Evolutionary conservation across 2,797 vertebrate species (phyloP), one percentile per base, ranked within the genome.

Genomic region (Picus viridis): DNA sequence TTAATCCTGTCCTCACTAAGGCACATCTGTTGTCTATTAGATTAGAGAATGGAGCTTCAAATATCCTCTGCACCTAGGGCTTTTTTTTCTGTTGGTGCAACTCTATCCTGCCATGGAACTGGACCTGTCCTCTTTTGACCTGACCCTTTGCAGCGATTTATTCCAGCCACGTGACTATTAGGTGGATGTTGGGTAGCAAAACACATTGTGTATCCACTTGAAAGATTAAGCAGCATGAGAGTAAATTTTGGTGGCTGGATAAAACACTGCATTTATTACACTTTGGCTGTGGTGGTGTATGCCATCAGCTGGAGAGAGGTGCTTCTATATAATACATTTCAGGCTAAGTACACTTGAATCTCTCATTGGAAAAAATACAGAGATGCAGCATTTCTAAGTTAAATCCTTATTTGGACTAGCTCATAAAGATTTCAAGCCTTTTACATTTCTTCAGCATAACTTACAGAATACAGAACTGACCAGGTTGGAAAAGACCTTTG

Each of bases 11-110:
- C 88, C 65, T 81, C 62, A 72, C 73, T 78, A 45, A 88, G 30
- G 47, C 82, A 91, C 93, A 90, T 93, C 84, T 94, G 88, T 68
- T 83, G 57, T 73, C 59, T 49, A 65, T 75, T 76, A 94, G 82
- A 88, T 81, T 34, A 81, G 65, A 95, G 41, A 86, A 94, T 78
- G 70, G 67, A 84, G 18, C 71, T 51, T 87, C 90, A 91, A 34
- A 91, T 69, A 77, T 34, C 49, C 51, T 68, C 58, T 76, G 61
- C 65, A 88, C 73, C 61, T 51, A 32, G 2, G 34, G 27, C 20
- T 77, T 73, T 82, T 73, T 94, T 56, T 3, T 71, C 64, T 74
- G 32, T 32, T 2, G 8, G 10, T 43, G 64, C 56, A 74, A 47
- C n/a, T 36, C 62, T 78, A 27, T 29, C 70, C 61, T 88, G 45